phyloP scores from a whole-genome alignment of 1,140 invertebrate genomes.

The Dolichoris vasculosae region DNA sequence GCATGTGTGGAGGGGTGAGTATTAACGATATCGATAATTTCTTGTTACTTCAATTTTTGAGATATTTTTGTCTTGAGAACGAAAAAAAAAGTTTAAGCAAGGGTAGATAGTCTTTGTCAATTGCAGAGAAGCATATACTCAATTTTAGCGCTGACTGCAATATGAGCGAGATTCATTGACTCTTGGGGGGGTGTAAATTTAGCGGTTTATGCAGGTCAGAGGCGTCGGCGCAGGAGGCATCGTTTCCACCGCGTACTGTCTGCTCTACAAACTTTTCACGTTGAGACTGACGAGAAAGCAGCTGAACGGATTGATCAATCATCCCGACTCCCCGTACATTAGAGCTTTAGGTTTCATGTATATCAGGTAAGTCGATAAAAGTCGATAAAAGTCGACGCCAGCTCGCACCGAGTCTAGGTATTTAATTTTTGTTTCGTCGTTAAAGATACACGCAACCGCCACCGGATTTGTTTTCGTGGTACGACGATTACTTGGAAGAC shows the following conservation, averaged over 20 bases:
- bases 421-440: slow-evolving; percentile 17
- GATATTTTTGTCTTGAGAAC: neutral
- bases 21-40: slow-evolving; percentile 61
- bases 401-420: no score
- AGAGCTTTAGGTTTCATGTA: slow-evolving; percentile 97
- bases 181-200: slow-evolving; percentile 65
- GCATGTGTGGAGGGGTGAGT: slow-evolving; percentile 99
- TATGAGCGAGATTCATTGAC: slow-evolving; percentile 61
- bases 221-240: slow-evolving; percentile 99
- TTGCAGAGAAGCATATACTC: slow-evolving; percentile 63
- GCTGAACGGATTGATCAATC: slow-evolving; percentile 95
- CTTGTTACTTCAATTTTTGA: slow-evolving; percentile 63
- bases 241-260: slow-evolving; percentile 97
- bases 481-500: slow-evolving; percentile 96
- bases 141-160: slow-evolving; percentile 59
- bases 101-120: slow-evolving; percentile 39
- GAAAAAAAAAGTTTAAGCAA: slow-evolving; percentile 16
- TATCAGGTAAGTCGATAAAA: slow-evolving; percentile 79
- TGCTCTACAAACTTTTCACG: slow-evolving; percentile 99
- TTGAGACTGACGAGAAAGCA: slow-evolving; percentile 97
- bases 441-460: slow-evolving; percentile 97
- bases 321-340: slow-evolving; percentile 97
- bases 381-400: neutral
- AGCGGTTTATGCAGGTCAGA: slow-evolving; percentile 83
- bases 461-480: slow-evolving; percentile 96